Percentiles rank a stretch among this genome's conserved stretches.
Evolutionary conservation across 2,113 vertebrate genomes (phyloP).

Genomic region (Pygoscelis adeliae): DNA sequence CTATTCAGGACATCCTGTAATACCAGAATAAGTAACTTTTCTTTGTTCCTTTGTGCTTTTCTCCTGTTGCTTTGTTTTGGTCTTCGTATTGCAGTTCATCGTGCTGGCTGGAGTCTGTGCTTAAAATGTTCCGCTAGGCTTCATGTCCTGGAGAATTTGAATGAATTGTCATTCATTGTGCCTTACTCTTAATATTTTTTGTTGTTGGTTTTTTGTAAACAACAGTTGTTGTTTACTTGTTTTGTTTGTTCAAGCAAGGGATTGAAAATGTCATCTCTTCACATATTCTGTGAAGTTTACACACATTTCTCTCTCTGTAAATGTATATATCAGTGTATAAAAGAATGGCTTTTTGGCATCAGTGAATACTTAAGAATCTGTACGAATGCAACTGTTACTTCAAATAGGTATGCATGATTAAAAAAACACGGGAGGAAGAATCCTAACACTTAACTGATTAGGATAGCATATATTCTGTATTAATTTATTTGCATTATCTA

Average conservation of each 20-base stretch:
- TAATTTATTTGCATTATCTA: not conserved
- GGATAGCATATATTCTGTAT: not conserved
- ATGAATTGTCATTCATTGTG: not conserved
- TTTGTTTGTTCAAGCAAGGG: not conserved
- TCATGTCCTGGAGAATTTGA: not conserved
- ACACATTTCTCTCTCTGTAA: not conserved
- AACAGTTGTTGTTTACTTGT: not conserved
- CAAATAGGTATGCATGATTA: not conserved
- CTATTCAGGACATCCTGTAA: not conserved
- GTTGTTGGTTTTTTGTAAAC: not conserved
- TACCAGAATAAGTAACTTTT: not conserved
- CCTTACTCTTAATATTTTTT: not conserved
- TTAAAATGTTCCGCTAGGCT: not conserved
- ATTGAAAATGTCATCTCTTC: not conserved
- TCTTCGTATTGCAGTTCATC: not conserved
- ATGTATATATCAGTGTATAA: not conserved
- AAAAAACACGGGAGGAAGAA: not conserved
- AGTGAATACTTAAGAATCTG: not conserved
- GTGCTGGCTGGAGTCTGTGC: accelerated
- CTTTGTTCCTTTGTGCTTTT: not conserved
- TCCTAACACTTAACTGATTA: not conserved
- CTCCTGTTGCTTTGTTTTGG: not conserved
- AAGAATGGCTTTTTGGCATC: not conserved
- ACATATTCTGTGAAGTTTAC: not conserved
- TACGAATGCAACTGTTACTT: not conserved